phyloP scores from a whole-genome alignment of 2,113 vertebrate species.

The Rousettus leschenaultii region DNA sequence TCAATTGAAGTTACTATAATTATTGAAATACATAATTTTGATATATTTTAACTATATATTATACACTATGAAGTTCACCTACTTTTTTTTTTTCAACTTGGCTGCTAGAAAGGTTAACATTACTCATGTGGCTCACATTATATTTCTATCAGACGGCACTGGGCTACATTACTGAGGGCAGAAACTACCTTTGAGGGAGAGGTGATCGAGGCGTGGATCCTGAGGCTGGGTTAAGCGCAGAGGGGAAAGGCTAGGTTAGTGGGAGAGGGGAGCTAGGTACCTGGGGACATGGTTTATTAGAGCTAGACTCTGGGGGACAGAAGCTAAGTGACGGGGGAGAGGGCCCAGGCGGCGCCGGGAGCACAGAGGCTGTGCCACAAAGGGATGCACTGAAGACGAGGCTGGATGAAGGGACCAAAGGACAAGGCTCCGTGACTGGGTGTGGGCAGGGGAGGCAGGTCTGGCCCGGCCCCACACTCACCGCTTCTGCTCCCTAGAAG shows the following conservation, averaged over 20 bases:
- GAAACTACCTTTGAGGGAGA: background rate
- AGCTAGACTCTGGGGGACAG: background rate
- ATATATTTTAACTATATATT: background rate
- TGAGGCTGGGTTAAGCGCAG: background rate
- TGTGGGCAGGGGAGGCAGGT: background rate
- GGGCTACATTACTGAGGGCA: background rate
- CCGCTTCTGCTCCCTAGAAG: slow-evolving; percentile 94
- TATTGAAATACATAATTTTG: background rate
- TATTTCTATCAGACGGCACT: background rate
- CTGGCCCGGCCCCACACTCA: slow-evolving; percentile 80
- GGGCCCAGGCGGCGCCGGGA: background rate
- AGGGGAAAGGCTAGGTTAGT: background rate
- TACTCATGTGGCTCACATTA: background rate
- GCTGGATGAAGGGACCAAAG: background rate
- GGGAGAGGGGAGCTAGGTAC: background rate
- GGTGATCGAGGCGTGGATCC: background rate
- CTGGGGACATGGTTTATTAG: background rate
- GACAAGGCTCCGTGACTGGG: background rate
- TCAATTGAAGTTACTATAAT: background rate
- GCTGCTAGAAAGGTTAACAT: background rate
- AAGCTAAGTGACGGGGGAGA: background rate
- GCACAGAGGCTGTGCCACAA: background rate
- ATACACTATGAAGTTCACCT: background rate
- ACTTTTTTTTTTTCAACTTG: background rate
- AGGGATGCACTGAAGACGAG: background rate